Conservation (phyloP, 2,888 invertebrate species). For the Cynaeus angustus region DNA sequence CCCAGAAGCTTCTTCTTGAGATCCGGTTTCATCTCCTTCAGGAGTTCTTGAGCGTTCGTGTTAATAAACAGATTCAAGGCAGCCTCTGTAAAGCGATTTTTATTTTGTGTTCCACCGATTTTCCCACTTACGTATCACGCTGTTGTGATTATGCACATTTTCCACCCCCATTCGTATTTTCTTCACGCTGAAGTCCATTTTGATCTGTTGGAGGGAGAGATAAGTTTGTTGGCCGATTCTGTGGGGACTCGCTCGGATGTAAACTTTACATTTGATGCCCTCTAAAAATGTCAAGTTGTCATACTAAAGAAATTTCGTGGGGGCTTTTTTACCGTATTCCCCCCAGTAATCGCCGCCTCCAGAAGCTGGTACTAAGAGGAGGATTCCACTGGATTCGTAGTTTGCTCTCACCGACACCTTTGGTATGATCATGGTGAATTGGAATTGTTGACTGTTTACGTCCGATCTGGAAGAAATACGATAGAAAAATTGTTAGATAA, state of each 20-base stretch:
- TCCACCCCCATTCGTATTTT: slow-evolving; percentile 90
- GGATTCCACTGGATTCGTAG: slow-evolving; percentile 86
- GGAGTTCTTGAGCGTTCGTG: slow-evolving; percentile 86
- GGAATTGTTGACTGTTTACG: slow-evolving; percentile 86
- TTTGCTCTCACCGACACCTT: slow-evolving; percentile 86
- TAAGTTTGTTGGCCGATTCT: slow-evolving; percentile 78
- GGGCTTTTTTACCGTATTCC: slow-evolving; percentile 82
- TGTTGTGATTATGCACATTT: slow-evolving; percentile 86
- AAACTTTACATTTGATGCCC: slow-evolving; percentile 88
- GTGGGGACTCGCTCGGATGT: slow-evolving; percentile 83
- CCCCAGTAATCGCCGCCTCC: slow-evolving; percentile 94
- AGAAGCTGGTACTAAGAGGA: slow-evolving; percentile 86
- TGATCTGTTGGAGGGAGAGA: slow-evolving; percentile 83
- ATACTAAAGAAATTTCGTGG: slow-evolving; percentile 13
- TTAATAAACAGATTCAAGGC: slow-evolving; percentile 91
- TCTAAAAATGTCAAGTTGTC: slow-evolving; percentile 77
- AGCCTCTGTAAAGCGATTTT: slow-evolving; percentile 77
- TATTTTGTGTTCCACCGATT: not conserved
- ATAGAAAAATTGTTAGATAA: too few species aligned
- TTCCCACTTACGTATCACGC: slow-evolving; percentile 82
- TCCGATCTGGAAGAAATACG: slow-evolving; percentile 78
- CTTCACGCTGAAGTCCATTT: slow-evolving; percentile 90
- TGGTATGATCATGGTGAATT: slow-evolving; percentile 86
- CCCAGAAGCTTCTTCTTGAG: slow-evolving; percentile 83
- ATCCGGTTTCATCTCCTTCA: slow-evolving; percentile 92